Base-by-base conservation (phyloP, 1,140 invertebrate species). In the Drosophila baimaii region DNA sequence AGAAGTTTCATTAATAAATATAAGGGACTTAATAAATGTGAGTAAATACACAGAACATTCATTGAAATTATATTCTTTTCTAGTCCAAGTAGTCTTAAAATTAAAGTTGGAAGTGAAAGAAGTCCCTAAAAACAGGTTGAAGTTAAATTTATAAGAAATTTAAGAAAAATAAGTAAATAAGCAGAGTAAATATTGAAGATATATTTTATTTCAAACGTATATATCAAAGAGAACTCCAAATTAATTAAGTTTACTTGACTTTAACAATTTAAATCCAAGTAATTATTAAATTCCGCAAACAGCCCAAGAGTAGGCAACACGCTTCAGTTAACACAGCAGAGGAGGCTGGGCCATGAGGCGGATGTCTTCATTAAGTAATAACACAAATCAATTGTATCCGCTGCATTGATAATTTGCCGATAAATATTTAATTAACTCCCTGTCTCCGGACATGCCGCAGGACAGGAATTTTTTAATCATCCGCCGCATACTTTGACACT, bases 401-500 rank as follows among this genome's bases (percentile, higher is more conserved):
- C 66, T 71, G 69, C 69, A 72, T 72, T 72, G 69, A 72, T 72
- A 72, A 72, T 72, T 39, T 37, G 13, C 52, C 66, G 52, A 72
- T 72, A 72, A 72, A 72, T 72, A 72, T 71, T 72, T 72, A 72
- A 71, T 72, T 72, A 72, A 72, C 66, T 56, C 56, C 66, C 69
- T 69, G 51, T 58, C 33, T 27, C 69, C 52, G 66, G 52, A 39
- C 69, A 58, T 27, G 33, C 66, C 35, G 66, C 33, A 57, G 65
- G 51, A 57, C 44, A 58, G 73, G 81, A 69, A 84, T 84, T 84
- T 81, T 84, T 85, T 85, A 84, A 85, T 81, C 73, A 79, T 83
- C 74, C 58, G 71, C 65, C 65, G 81, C 80, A 88, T 83, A 89
- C 86, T 86, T 89, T 86, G 83, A 80, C 84, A 89, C 84, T 89